Evolutionary conservation across 1,140 invertebrate genomes (phyloP), one percentile per base, ranked within the genome.

Genomic region (Drosophila asahinai): DNA sequence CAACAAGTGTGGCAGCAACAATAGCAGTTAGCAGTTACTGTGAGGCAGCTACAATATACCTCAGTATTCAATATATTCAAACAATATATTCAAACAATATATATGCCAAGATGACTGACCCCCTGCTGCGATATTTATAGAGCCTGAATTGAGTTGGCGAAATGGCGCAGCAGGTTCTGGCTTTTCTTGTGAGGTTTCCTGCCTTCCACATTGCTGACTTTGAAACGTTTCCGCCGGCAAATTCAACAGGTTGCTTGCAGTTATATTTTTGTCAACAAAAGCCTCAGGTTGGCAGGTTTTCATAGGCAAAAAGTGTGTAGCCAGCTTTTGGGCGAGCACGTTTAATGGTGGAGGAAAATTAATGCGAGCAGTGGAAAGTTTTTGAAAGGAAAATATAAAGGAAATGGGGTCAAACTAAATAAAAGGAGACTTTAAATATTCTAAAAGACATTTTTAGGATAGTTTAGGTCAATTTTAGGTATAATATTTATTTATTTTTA

Each of bases 111-210:
- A 38, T 3, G 61, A 73, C 42, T 3, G 61, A 73, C 42, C 57
- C 48, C 74, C 75, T 49, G 30, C 27, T 22, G 70, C 38, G 64
- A 62, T 77, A 77, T 77, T 77, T 77, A 63, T 78, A 78, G 76
- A 45, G 59, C 30, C 9, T 57, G 57, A 68, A 59, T 68, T 30
- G 45, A 48, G 47, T 22, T 22, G 47, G 36, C 25, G 49, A 36
- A 47, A 67, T 54, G 59, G 58, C 43, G 71, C 40, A 55, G 42
- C 38, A 36, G 70, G 38, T n/a, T 33, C 45, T 47, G 11, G 51
- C n/a, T 22, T 33, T 45, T 36, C 9, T 36, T 27, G 12, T 51
- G 3, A 1, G 70, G 70, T 22, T 73, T 55, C 33, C 17, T 22
- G 14, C 51, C 27, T 54, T 73, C 47, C 54, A 43, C 27, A 8